Evolutionary conservation across 2,797 vertebrate genomes (phyloP).

Genomic region (Pseudotriccus pelzelni): DNA sequence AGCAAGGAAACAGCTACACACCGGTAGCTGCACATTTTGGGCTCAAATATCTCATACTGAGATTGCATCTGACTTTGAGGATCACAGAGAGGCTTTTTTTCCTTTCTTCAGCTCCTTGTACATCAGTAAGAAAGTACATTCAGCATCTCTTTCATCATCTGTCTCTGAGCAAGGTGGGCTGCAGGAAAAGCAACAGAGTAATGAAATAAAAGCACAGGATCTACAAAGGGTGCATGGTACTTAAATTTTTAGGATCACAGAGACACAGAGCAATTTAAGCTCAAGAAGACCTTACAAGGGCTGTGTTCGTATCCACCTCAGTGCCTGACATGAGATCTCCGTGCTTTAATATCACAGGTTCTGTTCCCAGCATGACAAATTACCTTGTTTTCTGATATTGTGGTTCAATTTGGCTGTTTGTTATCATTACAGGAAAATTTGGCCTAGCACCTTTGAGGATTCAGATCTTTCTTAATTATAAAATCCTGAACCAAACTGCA

Average conservation of each 20-base stretch:
- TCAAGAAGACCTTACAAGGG: not conserved
- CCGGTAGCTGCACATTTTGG: not conserved
- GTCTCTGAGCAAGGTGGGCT: not conserved
- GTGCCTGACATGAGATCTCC: not conserved
- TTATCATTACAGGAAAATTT: not conserved
- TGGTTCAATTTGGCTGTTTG: not conserved
- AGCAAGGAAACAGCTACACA: conserved; percentile 45
- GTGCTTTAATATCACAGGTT: not conserved
- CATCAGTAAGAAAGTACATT: not conserved
- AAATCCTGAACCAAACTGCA: not conserved
- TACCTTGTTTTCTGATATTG: not conserved
- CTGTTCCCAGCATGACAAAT: not conserved
- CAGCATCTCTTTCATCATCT: conserved; percentile 9
- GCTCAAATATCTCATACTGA: not conserved
- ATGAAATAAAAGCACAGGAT: not conserved
- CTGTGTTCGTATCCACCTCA: not conserved
- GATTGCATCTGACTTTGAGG: conserved; percentile 22
- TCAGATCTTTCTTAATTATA: not conserved
- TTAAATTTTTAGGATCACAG: not conserved
- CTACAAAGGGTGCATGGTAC: not conserved
- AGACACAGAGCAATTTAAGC: not conserved
- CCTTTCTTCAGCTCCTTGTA: not conserved
- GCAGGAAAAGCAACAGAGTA: not conserved
- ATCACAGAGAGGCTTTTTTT: not conserved
- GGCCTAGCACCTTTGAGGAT: not conserved